A percentile compares a stretch with the other conserved stretches of the same genome.
Conservation (phyloP, 2,888 invertebrate genomes). For the Horisme vitalbata region DNA sequence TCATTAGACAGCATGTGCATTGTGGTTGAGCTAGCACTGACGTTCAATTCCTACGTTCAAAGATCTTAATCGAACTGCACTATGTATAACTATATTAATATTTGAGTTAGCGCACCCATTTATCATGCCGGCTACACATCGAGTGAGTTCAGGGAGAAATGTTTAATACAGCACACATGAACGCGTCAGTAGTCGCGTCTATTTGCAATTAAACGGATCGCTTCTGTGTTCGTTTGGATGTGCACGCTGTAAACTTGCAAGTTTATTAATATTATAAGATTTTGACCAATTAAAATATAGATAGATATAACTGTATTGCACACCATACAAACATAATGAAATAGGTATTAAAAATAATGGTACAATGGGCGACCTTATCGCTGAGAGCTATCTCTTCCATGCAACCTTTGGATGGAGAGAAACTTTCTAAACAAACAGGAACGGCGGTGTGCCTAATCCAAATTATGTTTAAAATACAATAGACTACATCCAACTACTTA, state of each 20-base stretch:
- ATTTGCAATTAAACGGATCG: conserved; percentile 31
- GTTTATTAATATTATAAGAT: not conserved
- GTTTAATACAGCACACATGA: conserved; percentile 34
- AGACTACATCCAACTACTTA: too few relatives aligned
- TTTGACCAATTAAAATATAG: not conserved
- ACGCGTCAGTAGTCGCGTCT: conserved; percentile 32
- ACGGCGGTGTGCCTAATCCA: too few relatives aligned
- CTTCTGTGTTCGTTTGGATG: conserved; percentile 17
- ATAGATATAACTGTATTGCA: too few relatives aligned
- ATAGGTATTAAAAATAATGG: too few relatives aligned
- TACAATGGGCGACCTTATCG: too few relatives aligned
- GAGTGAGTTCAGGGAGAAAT: conserved; percentile 22
- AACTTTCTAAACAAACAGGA: too few relatives aligned
- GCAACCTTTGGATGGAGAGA: too few relatives aligned
- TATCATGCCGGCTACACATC: conserved; percentile 17
- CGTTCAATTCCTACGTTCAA: not conserved
- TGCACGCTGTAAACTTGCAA: conserved; percentile 2
- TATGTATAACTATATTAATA: conserved; percentile 23
- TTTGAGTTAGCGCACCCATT: conserved; percentile 28
- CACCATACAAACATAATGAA: too few relatives aligned
- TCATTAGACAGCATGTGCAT: too few relatives aligned
- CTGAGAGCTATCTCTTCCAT: too few relatives aligned
- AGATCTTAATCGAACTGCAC: conserved; percentile 13
- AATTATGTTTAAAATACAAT: too few relatives aligned
- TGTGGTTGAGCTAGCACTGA: too few relatives aligned